Evolutionary conservation across 2,797 vertebrate species (phyloP), one percentile per base, ranked within the genome.

Genomic region (Alauda arvensis): DNA sequence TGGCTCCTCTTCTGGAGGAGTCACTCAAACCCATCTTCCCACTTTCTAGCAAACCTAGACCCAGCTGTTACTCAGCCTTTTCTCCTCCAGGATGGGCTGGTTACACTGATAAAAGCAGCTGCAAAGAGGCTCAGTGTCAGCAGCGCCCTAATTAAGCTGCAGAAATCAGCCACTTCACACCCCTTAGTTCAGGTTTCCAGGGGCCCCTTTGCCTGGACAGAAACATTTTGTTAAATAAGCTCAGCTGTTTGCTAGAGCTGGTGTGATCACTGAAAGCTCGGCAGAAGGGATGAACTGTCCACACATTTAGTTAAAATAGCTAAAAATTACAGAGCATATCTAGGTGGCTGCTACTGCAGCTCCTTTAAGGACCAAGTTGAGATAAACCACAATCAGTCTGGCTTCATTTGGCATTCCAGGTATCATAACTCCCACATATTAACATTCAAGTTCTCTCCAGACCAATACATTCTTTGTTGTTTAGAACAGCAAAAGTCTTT

Each of bases 251-350:
- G n/a, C 61, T 48, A 17, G 25, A 59, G 39, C 42, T 14, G 24
- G 6, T 29, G 16, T 1, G 34, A 72, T 6, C 8, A 4, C 16
- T 12, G 15, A 19, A 56, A 56, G 55, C 57, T 18, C 0, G 0
- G 71, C 67, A 49, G 39, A 68, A 76, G 31, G 17, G 31, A 55
- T 15, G 10, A 61, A 34, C 1, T 26, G 42, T 7, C n/a, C 5
- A 3, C 9, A 7, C 3, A 0, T 19, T 55, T 13, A 34, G 46
- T 34, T 48, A 84, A 34, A 49, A 14, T 49, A 42, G 37, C 8
- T 51, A 33, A 66, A 49, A 52, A 51, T 18, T 18, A 49, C 16
- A 74, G 40, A 68, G 18, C 6, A 1, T 8, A 59, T 12, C 26
- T 16, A 28, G 26, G 71, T 10, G 39, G 49, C 43, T 31, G 33